These are phyloP conservation scores for Tympanuchus pallidicinctus DNA, from an alignment of 2,113 vertebrate genomes.

Conservation along the genomic window DNA sequence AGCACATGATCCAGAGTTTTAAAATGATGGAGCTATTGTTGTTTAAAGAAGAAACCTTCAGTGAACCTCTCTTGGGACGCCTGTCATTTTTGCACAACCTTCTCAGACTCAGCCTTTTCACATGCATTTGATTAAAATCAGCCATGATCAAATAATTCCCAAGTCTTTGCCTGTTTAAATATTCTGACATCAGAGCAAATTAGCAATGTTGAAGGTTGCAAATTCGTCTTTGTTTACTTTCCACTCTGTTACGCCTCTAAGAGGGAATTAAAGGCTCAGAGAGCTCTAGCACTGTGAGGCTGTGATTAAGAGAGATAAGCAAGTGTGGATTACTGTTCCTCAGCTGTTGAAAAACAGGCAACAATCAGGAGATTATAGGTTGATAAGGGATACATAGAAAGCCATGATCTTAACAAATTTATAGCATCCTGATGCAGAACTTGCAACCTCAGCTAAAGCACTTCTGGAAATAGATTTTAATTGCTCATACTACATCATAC, in stretches of 20 bases:
- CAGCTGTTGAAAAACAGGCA: constrained; percentile 80
- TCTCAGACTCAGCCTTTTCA: constrained; percentile 75
- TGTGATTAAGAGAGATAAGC: constrained; percentile 85
- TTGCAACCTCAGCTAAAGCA: neutral
- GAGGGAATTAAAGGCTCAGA: constrained; percentile 86
- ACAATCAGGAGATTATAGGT: constrained; percentile 82
- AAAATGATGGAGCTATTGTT: constrained; percentile 74
- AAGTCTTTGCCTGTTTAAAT: constrained; percentile 80
- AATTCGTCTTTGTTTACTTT: constrained; percentile 88
- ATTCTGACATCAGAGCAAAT: constrained; percentile 88
- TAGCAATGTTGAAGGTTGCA: constrained; percentile 83
- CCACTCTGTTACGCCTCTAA: constrained; percentile 82
- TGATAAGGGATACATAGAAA: constrained; percentile 79
- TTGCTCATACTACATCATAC: neutral
- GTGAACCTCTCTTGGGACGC: constrained; percentile 74
- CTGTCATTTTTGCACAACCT: constrained; percentile 76
- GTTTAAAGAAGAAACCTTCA: constrained; percentile 77
- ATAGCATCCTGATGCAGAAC: constrained; percentile 48
- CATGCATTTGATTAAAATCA: constrained; percentile 82
- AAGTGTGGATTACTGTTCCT: constrained; percentile 83
- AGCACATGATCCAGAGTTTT: constrained; percentile 35
- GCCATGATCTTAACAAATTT: constrained; percentile 72
- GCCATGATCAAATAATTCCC: constrained; percentile 82
- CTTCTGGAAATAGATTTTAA: neutral
- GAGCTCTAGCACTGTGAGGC: constrained; percentile 74